Conservation (phyloP, 2,113 vertebrate genomes). For the Spermophilus dauricus region DNA sequence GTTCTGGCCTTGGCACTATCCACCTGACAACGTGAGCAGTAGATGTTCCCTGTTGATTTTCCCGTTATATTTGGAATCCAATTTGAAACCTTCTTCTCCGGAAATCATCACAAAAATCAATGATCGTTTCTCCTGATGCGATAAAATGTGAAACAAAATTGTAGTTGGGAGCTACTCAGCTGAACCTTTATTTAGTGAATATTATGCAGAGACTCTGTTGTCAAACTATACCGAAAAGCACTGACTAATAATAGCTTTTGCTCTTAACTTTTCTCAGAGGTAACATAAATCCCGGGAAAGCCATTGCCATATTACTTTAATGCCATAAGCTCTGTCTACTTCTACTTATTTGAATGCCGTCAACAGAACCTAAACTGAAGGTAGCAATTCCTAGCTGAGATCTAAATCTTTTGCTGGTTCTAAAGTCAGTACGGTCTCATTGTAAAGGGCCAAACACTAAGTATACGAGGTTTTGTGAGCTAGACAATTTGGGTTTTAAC, state of each 20-base stretch:
- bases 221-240: rapidly evolving
- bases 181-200: background rate
- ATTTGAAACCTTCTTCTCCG: background rate
- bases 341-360: rapidly evolving
- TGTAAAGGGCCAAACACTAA: background rate
- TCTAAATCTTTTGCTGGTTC: background rate
- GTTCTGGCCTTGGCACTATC: rapidly evolving
- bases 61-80: background rate
- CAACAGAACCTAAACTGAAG: rapidly evolving
- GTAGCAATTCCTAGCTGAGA: rapidly evolving
- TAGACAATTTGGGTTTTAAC: rapidly evolving
- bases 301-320: rapidly evolving
- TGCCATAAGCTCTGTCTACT: rapidly evolving
- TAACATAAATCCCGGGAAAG: rapidly evolving
- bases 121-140: background rate
- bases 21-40: rapidly evolving
- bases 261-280: background rate
- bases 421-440: rapidly evolving
- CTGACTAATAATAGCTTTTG: rapidly evolving
- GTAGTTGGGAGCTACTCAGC: background rate
- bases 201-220: background rate
- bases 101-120: background rate
- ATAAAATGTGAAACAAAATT: background rate
- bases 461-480: background rate
- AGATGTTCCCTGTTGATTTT: background rate